Conservation (phyloP, 2,888 invertebrate genomes). For the Stenichneumon culpator region DNA sequence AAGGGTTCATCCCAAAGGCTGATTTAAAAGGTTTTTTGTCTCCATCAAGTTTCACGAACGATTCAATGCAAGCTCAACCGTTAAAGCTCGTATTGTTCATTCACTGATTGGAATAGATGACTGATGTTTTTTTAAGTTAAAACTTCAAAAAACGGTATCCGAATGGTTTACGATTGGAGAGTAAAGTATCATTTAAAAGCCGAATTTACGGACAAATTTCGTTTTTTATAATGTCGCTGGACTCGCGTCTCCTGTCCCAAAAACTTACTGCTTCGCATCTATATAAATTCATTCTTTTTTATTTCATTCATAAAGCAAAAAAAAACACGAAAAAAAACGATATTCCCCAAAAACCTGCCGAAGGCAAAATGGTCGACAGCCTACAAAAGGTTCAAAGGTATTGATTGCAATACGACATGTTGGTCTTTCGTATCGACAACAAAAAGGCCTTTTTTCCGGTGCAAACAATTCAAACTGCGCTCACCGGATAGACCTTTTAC, state of each 20-base stretch:
- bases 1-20: constrained; percentile 9
- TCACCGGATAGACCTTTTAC: background rate
- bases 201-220: background rate
- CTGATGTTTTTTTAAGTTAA: constrained; percentile 11
- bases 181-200: too few species aligned
- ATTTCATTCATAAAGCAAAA: background rate
- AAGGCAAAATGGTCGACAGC: background rate
- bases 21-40: constrained; percentile 9
- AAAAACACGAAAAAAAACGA: background rate
- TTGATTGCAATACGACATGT: background rate
- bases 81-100: constrained; percentile 15
- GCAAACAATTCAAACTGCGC: constrained; percentile 4
- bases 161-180: too few species aligned
- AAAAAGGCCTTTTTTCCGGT: background rate
- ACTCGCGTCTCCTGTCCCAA: background rate
- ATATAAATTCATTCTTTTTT: background rate
- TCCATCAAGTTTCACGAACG: constrained; percentile 29
- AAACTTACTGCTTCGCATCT: background rate
- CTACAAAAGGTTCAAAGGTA: background rate
- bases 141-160: background rate
- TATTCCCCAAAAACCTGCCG: background rate
- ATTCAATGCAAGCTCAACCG: constrained; percentile 36
- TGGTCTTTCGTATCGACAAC: background rate
- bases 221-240: background rate
- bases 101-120: constrained; percentile 48